Conservation (phyloP, 2,113 vertebrate species). For the Hydropotes inermis region DNA sequence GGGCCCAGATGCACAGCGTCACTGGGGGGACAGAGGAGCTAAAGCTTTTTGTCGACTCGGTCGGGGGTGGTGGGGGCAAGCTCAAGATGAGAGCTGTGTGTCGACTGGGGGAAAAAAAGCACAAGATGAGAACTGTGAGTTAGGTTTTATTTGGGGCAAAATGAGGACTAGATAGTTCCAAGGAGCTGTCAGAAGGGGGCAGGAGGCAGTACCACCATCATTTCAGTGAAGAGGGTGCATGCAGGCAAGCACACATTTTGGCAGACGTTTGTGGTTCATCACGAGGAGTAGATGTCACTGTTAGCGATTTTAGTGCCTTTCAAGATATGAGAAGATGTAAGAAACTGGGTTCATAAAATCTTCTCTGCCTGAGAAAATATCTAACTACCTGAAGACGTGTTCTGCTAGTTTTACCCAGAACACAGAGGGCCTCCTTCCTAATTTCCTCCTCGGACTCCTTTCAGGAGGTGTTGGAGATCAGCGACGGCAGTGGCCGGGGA, state of each 20-base stretch:
- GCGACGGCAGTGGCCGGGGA: neutral
- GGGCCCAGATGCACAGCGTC: no score
- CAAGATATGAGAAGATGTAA: neutral
- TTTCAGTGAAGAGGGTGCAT: neutral
- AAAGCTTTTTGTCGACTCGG: neutral
- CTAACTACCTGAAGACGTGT: neutral
- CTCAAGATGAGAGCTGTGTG: neutral
- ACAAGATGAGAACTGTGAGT: neutral
- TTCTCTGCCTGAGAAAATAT: neutral
- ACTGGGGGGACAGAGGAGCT: no score
- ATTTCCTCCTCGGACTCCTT: neutral
- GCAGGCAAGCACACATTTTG: neutral
- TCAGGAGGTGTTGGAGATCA: neutral
- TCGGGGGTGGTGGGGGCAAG: neutral
- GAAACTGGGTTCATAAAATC: neutral
- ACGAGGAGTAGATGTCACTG: neutral
- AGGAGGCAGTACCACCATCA: neutral
- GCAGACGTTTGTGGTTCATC: neutral
- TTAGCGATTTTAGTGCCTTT: neutral
- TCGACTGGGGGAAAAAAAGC: neutral
- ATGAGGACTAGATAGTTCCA: neutral
- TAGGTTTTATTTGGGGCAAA: neutral
- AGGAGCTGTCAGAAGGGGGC: fast-evolving
- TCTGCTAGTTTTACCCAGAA: neutral
- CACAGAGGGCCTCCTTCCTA: neutral